Evolutionary conservation across 2,797 vertebrate genomes (phyloP).

Genomic region (Sebastes cheni): DNA sequence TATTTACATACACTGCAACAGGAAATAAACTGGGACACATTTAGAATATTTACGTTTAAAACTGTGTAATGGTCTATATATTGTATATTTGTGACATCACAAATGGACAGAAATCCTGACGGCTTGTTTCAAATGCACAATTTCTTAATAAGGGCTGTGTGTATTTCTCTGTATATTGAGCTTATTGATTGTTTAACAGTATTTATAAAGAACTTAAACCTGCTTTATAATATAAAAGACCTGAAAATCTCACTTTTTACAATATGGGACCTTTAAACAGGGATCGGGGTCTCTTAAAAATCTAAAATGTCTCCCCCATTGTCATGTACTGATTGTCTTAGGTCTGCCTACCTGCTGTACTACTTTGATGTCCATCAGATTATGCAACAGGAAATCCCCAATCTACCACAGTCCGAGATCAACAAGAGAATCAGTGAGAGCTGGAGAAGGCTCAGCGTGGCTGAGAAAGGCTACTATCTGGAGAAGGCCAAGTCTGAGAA

Average conservation of each 20-base stretch:
- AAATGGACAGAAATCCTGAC: too few relatives aligned
- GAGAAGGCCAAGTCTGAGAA: slow-evolving; percentile 95
- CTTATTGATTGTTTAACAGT: fast-evolving
- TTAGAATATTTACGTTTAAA: too few relatives aligned
- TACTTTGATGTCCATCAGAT: slow-evolving; percentile 97
- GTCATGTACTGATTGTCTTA: slow-evolving; percentile 62
- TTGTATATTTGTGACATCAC: too few relatives aligned
- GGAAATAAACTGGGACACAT: too few relatives aligned
- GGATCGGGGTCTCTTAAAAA: neutral
- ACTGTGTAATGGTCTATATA: too few relatives aligned
- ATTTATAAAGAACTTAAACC: too few relatives aligned
- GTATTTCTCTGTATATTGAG: too few relatives aligned
- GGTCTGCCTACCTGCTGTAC: slow-evolving; percentile 96
- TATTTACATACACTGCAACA: fast-evolving
- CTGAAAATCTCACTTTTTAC: too few relatives aligned
- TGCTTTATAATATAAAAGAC: too few relatives aligned
- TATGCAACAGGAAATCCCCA: slow-evolving; percentile 92
- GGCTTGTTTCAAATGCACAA: too few relatives aligned
- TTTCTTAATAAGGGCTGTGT: too few relatives aligned
- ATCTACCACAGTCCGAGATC: slow-evolving; percentile 97
- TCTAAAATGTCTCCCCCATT: neutral
- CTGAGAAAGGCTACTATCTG: slow-evolving; percentile 95
- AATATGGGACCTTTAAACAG: neutral
- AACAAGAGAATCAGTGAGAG: slow-evolving; percentile 98
- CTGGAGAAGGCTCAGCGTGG: slow-evolving; percentile 95